Percentiles rank a stretch among this genome's conserved stretches.
Conservation (phyloP, 2,113 vertebrate genomes). For the Laterallus jamaicensis region DNA sequence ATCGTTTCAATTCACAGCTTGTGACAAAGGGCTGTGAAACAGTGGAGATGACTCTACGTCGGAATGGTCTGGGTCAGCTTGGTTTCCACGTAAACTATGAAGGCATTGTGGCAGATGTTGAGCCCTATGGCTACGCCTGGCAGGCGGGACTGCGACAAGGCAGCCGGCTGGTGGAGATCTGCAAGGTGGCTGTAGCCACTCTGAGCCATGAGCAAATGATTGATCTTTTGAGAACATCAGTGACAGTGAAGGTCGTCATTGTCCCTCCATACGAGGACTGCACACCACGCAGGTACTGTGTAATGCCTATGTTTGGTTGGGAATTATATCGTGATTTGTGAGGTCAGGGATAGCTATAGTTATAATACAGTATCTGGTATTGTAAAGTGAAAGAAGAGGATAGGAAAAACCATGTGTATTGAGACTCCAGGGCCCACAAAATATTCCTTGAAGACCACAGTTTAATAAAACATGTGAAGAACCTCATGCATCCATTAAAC, state of each 20-base stretch:
- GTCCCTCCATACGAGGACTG: constrained; percentile 94
- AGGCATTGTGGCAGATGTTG: constrained; percentile 94
- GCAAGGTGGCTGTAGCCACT: constrained; percentile 93
- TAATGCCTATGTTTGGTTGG: not conserved
- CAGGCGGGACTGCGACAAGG: constrained; percentile 94
- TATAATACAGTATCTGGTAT: accelerated
- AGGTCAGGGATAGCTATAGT: accelerated
- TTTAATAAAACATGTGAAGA: not conserved
- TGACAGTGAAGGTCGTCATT: constrained; percentile 95
- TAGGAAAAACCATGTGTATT: not conserved
- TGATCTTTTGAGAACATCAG: constrained; percentile 92
- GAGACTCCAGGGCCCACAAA: not conserved
- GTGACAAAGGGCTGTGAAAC: constrained; percentile 93
- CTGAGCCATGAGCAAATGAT: constrained; percentile 98
- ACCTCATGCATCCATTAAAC: not conserved
- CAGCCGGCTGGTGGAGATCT: constrained; percentile 94
- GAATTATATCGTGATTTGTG: not conserved
- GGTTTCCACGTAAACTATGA: constrained; percentile 98
- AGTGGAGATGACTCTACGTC: constrained; percentile 92
- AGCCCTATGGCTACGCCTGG: constrained; percentile 94
- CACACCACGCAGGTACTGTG: constrained; percentile 88
- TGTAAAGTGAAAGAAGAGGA: not conserved
- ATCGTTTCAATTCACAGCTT: constrained; percentile 73
- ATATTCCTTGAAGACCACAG: not conserved
- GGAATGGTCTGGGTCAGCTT: constrained; percentile 93